A percentile compares a stretch with the other conserved stretches of the same genome.
Conservation (phyloP, 2,113 vertebrate species). For the Hiodon tergisus region DNA sequence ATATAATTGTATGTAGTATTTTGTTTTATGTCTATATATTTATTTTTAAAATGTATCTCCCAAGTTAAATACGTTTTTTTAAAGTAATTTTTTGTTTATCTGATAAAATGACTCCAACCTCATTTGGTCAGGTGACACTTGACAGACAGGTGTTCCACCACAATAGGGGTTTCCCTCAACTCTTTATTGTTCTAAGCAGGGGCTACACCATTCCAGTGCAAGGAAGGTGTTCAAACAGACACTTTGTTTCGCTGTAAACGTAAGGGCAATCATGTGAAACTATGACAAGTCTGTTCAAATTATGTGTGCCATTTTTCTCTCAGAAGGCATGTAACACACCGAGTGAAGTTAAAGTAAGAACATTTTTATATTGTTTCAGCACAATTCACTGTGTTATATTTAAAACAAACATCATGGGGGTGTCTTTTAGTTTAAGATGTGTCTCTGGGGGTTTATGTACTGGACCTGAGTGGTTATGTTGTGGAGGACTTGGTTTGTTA, state of each 20-base stretch:
- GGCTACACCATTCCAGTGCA: not conserved
- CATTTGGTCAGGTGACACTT: conserved; percentile 18
- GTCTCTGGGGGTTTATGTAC: not conserved
- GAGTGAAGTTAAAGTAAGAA: conserved; percentile 5
- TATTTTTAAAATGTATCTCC: not conserved
- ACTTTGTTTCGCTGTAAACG: not conserved
- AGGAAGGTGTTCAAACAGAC: not conserved
- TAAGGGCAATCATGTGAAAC: conserved; percentile 1
- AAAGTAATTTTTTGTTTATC: not conserved
- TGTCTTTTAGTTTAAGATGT: too few species aligned
- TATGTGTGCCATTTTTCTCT: conserved; percentile 5
- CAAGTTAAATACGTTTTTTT: not conserved
- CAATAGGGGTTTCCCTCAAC: conserved; percentile 18
- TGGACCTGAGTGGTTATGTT: too few species aligned
- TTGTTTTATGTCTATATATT: not conserved
- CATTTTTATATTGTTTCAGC: not conserved
- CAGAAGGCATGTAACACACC: not conserved
- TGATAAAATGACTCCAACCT: not conserved
- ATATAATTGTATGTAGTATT: too few species aligned
- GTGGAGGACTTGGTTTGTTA: too few species aligned
- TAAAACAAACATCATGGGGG: too few species aligned
- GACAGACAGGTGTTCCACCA: not conserved
- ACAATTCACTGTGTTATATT: not conserved
- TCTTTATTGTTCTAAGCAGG: conserved; percentile 13
- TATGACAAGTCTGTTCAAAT: conserved; percentile 3